Base-by-base conservation (phyloP, 2,888 invertebrate genomes). In the Buathra laborator region DNA sequence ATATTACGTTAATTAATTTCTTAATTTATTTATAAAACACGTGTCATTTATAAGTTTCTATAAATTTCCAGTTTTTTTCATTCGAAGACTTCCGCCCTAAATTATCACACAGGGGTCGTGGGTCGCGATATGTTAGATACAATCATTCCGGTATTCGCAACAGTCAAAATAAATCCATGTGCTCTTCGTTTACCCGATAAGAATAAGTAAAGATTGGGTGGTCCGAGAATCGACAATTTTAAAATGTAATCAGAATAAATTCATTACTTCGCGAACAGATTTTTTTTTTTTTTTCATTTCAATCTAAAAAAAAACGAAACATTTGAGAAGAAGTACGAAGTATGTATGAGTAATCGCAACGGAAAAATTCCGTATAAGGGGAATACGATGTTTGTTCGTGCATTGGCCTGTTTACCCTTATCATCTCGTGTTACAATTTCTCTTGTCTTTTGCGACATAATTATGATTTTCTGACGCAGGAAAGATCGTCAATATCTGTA, bases 391-490 rank as follows among this genome's bases (percentile, higher is more conserved):
- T 56, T 56, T 14, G 7, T 44, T 56, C n/a, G 10, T 9, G n/a
- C 29, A 29, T 72, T 56, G 51, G 72, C 44, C 44, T n/a, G 59
- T 16, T 72, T 59, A 44, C 59, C 44, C 44, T 44, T 44, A 44
- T 44, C 43, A 24, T 44, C 10, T 56, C 44, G n/a, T 56, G 29
- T 72, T 59, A 43, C 37, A 56, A 72, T 72, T 44, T 44, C 44
- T 44, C 71, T 43, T 43, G 71, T 56, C 43, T 53, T 46, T 71
- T 71, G 32, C 53, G 70, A 70, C 37, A 71, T 71, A 19, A 56
- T 71, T 43, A 56, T 44, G 19, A 43, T 56, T 71, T 56, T 71
- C 71, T 71, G 71, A 71, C 19, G 43, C 43, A 44, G 6, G 59
- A 24, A 59, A 56, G 44, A 59, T 24, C 44, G 24, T 72, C 72